Evolutionary conservation across 2,113 vertebrate species (phyloP), one percentile per base, ranked within the genome.

Genomic region (Danio rerio): DNA sequence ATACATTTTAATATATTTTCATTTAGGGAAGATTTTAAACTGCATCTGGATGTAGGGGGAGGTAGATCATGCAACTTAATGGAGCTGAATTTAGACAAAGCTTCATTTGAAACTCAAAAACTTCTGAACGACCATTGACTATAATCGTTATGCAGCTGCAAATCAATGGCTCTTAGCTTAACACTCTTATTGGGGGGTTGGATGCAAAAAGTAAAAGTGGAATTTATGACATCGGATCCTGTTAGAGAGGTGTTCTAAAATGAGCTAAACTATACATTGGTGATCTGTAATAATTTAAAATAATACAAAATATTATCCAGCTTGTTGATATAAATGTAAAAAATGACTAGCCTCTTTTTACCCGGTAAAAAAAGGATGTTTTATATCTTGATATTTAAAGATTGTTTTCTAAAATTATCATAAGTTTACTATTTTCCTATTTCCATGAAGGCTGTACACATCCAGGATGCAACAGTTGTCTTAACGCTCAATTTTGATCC

Each of bases 21-120:
- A 45, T 56, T 20, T 43, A 21, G 58, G 50, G 18, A 31, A 21
- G 58, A 13, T 68, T 47, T 73, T n/a, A 42, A 8, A 68, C 45
- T 20, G 56, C 56, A 49, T 12, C 11, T 21, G 9, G 62, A 43
- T 6, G 8, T 52, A 42, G 42, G 59, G 56, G 59, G 42, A 55
- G 59, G 50, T 61, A 20, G 47, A 16, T 52, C 0, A 6, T 78
- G 5, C 45, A 56, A 11, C 3, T 68, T 58, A 80, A 65, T 45
- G 5, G 75, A 77, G 42, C 50, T 55, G 59, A 12, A 43, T 63
- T 82, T 43, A 55, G 50, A 73, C 59, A 9, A 15, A 52, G 65
- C 52, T 80, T 79, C n/a, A 62, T 81, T 80, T 77, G 58, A 81
- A 84, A 81, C 52, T 52, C 68, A 77, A 70, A 78, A 70, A 81